Percentiles rank a stretch among this genome's conserved stretches.
These are phyloP conservation scores for Colletes gigas DNA, from an alignment of 1,140 invertebrate genomes.

Conservation along the genomic window DNA sequence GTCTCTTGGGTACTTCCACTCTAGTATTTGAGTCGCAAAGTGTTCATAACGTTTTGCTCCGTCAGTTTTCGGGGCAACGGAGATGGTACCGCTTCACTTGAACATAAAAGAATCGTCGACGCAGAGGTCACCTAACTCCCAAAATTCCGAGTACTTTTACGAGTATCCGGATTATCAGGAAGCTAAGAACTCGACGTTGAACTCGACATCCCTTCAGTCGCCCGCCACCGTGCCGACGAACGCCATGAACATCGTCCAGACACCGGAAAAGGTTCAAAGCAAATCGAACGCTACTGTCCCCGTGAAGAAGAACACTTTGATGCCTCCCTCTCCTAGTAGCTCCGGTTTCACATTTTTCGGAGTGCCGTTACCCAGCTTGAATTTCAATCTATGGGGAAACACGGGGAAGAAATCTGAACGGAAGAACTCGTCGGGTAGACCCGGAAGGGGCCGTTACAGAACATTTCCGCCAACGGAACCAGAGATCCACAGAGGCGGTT, in stretches of 20 bases:
- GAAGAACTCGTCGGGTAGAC: slow-evolving; percentile 75
- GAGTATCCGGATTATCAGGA: slow-evolving; percentile 88
- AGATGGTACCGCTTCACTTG: slow-evolving; percentile 67
- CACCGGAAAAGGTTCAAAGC: slow-evolving; percentile 27
- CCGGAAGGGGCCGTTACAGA: slow-evolving; percentile 69
- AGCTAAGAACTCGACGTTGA: slow-evolving; percentile 76
- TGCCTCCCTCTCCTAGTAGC: slow-evolving; percentile 76
- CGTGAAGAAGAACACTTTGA: slow-evolving; percentile 63
- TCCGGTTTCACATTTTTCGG: slow-evolving; percentile 92
- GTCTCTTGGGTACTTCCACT: too few species aligned
- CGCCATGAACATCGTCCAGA: slow-evolving; percentile 29
- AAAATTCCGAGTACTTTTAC: slow-evolving; percentile 90
- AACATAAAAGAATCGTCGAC: slow-evolving; percentile 73
- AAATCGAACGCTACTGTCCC: slow-evolving; percentile 51
- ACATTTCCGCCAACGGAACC: slow-evolving; percentile 82
- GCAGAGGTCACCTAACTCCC: slow-evolving; percentile 82
- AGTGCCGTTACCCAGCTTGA: slow-evolving; percentile 88
- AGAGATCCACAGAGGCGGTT: slow-evolving; percentile 87
- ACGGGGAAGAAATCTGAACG: slow-evolving; percentile 80
- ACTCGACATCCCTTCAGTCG: slow-evolving; percentile 14
- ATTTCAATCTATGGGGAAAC: slow-evolving; percentile 84
- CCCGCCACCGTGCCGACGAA: slow-evolving; percentile 6
- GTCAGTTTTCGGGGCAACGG: slow-evolving; percentile 57
- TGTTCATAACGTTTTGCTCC: neutral
- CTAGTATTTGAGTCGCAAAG: too few species aligned